phyloP scores from a whole-genome alignment of 2,797 vertebrate species.

The Malacoraja senta region DNA sequence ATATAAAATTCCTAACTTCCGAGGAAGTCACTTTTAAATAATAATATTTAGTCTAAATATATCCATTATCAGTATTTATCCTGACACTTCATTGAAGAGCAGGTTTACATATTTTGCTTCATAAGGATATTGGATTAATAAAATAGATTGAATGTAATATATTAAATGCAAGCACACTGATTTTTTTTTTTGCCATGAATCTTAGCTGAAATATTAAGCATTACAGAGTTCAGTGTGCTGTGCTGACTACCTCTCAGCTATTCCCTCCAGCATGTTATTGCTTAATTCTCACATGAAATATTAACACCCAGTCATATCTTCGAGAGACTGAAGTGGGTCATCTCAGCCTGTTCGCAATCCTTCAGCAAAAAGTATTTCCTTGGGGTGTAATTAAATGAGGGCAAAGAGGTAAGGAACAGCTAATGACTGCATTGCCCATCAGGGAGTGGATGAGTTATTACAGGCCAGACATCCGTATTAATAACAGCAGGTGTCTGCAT shows the following conservation, averaged over 20 bases:
- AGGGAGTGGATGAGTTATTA: constrained; percentile 43
- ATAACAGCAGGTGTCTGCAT: constrained; percentile 40
- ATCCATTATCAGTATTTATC: neutral
- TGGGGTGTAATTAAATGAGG: constrained; percentile 47
- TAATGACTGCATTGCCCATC: constrained; percentile 42
- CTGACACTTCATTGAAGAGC: no score
- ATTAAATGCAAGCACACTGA: neutral
- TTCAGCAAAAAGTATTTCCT: constrained; percentile 43
- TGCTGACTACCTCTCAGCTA: neutral
- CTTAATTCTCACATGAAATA: constrained; percentile 45
- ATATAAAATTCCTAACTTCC: neutral
- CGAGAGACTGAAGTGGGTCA: constrained; percentile 45
- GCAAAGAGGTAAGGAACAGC: constrained; percentile 42
- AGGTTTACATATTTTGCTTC: no score
- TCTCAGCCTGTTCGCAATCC: constrained; percentile 43
- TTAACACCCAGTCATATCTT: constrained; percentile 45
- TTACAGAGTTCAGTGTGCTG: no score
- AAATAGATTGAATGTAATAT: neutral
- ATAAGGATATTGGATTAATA: neutral
- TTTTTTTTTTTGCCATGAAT: neutral
- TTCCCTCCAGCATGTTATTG: constrained; percentile 15
- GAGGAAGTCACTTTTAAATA: neutral
- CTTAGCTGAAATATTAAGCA: neutral
- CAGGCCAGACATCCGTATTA: constrained; percentile 42
- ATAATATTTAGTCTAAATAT: neutral